Percentiles rank a stretch among this genome's conserved stretches.
Evolutionary conservation across 2,113 vertebrate species (phyloP).

Genomic region (Callaeas wilsoni): DNA sequence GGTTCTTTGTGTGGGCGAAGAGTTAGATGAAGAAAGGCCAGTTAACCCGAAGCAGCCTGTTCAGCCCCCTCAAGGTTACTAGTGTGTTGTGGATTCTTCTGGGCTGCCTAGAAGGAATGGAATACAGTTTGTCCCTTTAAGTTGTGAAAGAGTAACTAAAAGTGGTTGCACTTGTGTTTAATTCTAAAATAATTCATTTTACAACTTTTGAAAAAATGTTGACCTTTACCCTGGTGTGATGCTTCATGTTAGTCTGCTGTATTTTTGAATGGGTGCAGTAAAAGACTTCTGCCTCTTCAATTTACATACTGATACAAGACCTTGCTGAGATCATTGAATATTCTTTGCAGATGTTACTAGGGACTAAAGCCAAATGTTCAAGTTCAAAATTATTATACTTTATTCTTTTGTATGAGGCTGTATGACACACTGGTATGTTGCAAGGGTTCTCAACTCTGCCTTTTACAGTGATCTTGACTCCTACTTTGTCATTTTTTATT

Average conservation of each 20-base stretch:
- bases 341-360: constrained; percentile 56
- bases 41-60: background rate
- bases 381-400: constrained; percentile 39
- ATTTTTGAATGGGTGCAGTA: background rate
- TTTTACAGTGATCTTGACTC: background rate
- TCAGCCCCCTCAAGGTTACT: background rate
- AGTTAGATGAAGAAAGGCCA: background rate
- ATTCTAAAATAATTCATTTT: background rate
- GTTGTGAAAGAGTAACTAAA: background rate
- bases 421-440: constrained; percentile 16
- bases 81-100: background rate
- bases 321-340: constrained; percentile 53
- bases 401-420: background rate
- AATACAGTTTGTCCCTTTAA: background rate
- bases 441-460: background rate
- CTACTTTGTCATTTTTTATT: background rate
- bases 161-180: background rate
- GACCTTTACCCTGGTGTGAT: background rate
- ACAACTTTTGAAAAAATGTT: background rate
- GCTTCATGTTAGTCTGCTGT: background rate
- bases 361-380: background rate
- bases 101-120: background rate
- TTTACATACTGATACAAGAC: background rate
- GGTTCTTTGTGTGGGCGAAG: background rate
- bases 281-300: background rate